Evolutionary conservation across 2,797 vertebrate species (phyloP).

Genomic region (Anniella stebbinsi): DNA sequence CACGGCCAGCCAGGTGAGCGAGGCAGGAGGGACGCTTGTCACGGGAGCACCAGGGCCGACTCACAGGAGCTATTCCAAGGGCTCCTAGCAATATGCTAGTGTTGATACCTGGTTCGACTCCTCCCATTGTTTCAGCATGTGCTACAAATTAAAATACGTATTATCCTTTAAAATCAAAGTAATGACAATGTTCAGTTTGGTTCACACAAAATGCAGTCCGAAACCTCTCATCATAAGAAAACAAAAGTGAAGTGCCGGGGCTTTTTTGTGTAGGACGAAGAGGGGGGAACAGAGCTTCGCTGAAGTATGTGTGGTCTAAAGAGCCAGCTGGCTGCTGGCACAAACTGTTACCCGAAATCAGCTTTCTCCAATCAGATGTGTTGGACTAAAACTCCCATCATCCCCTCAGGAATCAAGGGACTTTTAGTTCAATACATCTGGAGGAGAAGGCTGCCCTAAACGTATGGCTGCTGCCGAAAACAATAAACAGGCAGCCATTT

Average conservation of each 20-base stretch:
- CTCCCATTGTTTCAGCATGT: neutral
- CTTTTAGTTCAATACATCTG: neutral
- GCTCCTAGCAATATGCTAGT: neutral
- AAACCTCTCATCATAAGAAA: neutral
- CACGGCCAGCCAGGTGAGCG: fast-evolving
- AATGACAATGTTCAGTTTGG: too few relatives aligned
- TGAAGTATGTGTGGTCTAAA: neutral
- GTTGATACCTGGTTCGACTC: too few relatives aligned
- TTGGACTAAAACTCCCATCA: too few relatives aligned
- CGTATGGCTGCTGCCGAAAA: neutral
- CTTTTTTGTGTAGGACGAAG: neutral
- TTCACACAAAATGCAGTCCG: neutral
- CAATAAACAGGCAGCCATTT: neutral
- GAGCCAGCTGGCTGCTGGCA: too few relatives aligned
- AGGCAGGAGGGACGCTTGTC: too few relatives aligned
- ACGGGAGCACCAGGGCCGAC: too few relatives aligned
- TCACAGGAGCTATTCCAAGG: too few relatives aligned
- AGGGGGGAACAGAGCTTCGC: neutral
- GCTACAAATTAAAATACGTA: neutral
- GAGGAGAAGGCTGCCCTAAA: neutral
- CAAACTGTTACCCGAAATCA: too few relatives aligned
- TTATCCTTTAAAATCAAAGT: neutral
- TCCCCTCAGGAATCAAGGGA: too few relatives aligned
- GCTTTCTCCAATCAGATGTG: too few relatives aligned
- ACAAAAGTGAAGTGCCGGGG: too few relatives aligned